Base-by-base conservation (phyloP, 2,113 vertebrate genomes). In the Pygoscelis adeliae region DNA sequence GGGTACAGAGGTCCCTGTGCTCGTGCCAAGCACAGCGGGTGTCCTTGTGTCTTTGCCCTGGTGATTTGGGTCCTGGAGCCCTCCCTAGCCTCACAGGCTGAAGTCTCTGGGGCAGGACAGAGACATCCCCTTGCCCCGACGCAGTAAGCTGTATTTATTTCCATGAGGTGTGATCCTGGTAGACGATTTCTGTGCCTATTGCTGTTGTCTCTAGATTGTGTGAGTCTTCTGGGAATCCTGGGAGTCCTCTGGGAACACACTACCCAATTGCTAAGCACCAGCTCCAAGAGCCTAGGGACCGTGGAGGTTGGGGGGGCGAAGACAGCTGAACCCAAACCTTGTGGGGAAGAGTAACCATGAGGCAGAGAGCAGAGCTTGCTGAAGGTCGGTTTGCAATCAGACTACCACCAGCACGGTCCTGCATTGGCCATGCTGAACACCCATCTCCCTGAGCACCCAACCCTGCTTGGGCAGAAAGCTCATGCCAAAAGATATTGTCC, bases 21-120 rank as follows among this genome's bases (percentile, higher is more conserved):
- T 49, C 0, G 0, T 65, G 27, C 30, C 13, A 30, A 70, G 29
- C 17, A 55, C 25, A 47, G 11, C 1, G 1, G 7, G 5, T 1
- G 0, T 36, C 30, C 3, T 5, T 27, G 18, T 66, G 22, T 53
- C 59, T 84, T 61, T 77, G 38, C 34, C 2, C 0, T 38, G 22
- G 18, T 47, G 38, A 36, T 66, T 13, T 49, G 34, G 18, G 49
- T 50, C 34, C 73, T 36, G 55, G 32, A 79, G 27, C 10, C 42
- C 26, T 58, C n/a, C 25, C 18, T 49, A 3, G 3, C 27, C 9
- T 7, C 29, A 61, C 9, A 40, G 22, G 8, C 14, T 59, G n/a
- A 79, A 66, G 7, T 52, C 52, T 55, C 16, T 74, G 29, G 6
- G 9, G 21, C 1, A 6, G 40, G 17, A 55, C 38, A 87, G 29